These are phyloP conservation scores for Pipa parva DNA, from an alignment of 2,113 vertebrate genomes.

Conservation along the genomic window DNA sequence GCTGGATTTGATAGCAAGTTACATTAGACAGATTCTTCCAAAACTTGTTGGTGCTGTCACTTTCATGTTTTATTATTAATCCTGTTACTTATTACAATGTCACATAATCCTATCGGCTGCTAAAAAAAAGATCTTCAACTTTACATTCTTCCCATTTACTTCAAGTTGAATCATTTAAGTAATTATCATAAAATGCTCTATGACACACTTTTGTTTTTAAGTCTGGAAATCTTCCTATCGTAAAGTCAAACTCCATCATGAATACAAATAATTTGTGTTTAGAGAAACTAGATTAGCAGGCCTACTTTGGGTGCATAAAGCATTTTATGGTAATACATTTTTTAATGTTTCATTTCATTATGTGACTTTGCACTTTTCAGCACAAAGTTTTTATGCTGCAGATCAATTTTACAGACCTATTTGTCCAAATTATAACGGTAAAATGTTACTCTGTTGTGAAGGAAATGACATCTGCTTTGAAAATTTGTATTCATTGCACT, in stretches of 20 bases:
- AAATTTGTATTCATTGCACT: not conserved
- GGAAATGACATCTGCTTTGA: slow-evolving; percentile 30
- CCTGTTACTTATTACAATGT: not conserved
- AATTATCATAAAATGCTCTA: slow-evolving; percentile 15
- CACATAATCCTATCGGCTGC: not conserved
- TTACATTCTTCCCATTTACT: not conserved
- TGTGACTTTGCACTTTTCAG: slow-evolving; percentile 39
- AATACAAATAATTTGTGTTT: not conserved
- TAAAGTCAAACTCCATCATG: not conserved
- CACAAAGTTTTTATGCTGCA: slow-evolving; percentile 25
- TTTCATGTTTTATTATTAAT: not conserved
- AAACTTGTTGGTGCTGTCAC: not conserved
- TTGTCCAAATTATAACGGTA: slow-evolving; percentile 45
- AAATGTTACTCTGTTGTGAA: slow-evolving; percentile 21
- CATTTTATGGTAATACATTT: slow-evolving; percentile 44
- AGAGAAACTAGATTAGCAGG: slow-evolving; percentile 41
- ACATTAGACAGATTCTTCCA: not conserved
- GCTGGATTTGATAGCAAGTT: too few species aligned
- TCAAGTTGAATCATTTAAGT: slow-evolving; percentile 4
- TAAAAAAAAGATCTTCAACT: slow-evolving; percentile 13
- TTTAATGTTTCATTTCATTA: slow-evolving; percentile 45
- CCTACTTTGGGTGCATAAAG: slow-evolving; percentile 38
- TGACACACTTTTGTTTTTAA: not conserved
- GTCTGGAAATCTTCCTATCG: not conserved
- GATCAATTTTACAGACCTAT: slow-evolving; percentile 45